Conservation (phyloP, 1,140 invertebrate genomes). For the Hyles vespertilio region DNA sequence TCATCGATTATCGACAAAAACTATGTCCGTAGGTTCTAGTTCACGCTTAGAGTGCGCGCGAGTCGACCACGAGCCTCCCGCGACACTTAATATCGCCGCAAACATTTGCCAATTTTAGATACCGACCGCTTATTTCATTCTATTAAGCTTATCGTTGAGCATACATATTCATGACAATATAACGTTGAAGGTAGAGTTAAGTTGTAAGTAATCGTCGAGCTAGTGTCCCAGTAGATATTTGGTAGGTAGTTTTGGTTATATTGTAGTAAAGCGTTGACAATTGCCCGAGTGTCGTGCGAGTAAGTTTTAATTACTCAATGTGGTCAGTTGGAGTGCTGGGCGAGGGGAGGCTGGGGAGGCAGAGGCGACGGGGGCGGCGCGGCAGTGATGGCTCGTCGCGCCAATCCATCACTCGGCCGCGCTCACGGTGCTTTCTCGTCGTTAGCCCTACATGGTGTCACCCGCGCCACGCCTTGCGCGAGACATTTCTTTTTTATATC, state of each 20-base stretch:
- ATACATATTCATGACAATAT: constrained; percentile 37
- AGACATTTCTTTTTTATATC: constrained; percentile 69
- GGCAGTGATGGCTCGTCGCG: constrained; percentile 33
- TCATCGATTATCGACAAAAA: constrained; percentile 44
- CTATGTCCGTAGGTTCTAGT: constrained; percentile 41
- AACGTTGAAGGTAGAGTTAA: constrained; percentile 23
- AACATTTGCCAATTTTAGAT: constrained; percentile 27
- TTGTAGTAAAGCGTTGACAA: no score
- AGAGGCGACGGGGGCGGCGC: constrained; percentile 25
- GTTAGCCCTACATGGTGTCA: constrained; percentile 69
- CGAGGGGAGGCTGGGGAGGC: constrained; percentile 4
- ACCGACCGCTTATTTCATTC: constrained; percentile 28
- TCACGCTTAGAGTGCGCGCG: constrained; percentile 31
- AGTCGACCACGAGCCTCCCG: constrained; percentile 24
- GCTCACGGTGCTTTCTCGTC: constrained; percentile 70
- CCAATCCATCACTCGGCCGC: constrained; percentile 62
- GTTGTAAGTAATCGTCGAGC: constrained; percentile 18
- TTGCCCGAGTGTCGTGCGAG: no score
- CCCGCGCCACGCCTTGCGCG: constrained; percentile 64
- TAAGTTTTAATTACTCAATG: no score
- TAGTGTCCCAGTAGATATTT: not conserved
- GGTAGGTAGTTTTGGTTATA: no score
- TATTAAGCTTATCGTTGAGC: constrained; percentile 29
- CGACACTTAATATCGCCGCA: constrained; percentile 42
- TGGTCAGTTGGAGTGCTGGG: no score